These are phyloP conservation scores for Lordiphosa stackelbergi DNA, from an alignment of 1,140 invertebrate species.

Conservation along the genomic window DNA sequence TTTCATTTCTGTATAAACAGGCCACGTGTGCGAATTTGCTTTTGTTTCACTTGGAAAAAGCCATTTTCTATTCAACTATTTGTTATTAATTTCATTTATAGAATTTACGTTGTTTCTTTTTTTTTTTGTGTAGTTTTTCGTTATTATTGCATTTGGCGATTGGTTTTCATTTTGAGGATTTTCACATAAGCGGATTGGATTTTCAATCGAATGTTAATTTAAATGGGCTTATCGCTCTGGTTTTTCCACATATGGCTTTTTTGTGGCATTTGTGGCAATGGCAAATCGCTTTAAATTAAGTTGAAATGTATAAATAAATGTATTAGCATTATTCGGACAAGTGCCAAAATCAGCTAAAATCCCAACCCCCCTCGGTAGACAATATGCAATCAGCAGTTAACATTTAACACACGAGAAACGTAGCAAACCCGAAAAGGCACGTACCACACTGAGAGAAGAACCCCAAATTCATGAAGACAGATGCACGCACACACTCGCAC, in stretches of 20 bases:
- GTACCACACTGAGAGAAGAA: conserved; percentile 42
- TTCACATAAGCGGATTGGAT: conserved; percentile 39
- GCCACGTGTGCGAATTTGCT: conserved; percentile 16
- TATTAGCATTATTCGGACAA: conserved; percentile 39
- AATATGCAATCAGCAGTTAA: conserved; percentile 68
- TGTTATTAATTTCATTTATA: conserved; percentile 48
- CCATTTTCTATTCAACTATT: conserved; percentile 21
- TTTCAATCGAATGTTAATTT: conserved; percentile 23
- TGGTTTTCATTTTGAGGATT: conserved; percentile 39
- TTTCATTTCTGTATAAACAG: conserved; percentile 32
- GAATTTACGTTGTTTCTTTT: conserved; percentile 19
- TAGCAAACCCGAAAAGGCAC: conserved; percentile 54
- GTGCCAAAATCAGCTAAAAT: conserved; percentile 45
- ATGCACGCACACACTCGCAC: conserved; percentile 20
- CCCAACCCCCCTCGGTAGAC: conserved; percentile 21
- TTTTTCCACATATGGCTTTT: conserved; percentile 31
- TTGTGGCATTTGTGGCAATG: conserved; percentile 24
- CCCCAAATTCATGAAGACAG: conserved; percentile 56
- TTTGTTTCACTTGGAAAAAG: conserved; percentile 15
- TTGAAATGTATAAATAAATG: conserved; percentile 15
- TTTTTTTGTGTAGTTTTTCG: conserved; percentile 12
- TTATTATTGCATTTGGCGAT: conserved; percentile 20
- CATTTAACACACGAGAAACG: conserved; percentile 55
- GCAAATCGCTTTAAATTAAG: conserved; percentile 50
- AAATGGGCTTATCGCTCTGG: conserved; percentile 38